Conservation (phyloP, 1,140 invertebrate genomes). For the Phortica variegata region DNA sequence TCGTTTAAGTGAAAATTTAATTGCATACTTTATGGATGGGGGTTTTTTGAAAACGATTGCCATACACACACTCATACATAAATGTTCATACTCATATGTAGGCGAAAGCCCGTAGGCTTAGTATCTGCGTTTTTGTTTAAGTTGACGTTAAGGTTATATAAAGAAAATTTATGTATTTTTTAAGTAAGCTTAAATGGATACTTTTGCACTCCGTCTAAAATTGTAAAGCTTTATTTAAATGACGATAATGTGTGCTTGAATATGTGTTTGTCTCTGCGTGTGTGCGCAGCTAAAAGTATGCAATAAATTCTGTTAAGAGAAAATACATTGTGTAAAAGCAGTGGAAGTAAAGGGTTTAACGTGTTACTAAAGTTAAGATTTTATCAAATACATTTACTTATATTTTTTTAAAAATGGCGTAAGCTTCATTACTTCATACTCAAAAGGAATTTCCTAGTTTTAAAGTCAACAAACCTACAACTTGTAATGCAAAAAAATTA, state of each 20-base stretch:
- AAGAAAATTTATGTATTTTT: constrained; percentile 54
- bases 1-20: constrained; percentile 58
- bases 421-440: too few species aligned
- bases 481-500: neutral
- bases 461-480: neutral
- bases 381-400: neutral
- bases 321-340: constrained; percentile 16
- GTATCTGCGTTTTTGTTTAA: constrained; percentile 8
- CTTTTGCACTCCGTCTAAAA: neutral
- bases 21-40: constrained; percentile 57
- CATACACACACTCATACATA: too few species aligned
- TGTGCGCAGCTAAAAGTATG: constrained; percentile 37
- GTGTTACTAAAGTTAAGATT: too few species aligned
- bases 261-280: too few species aligned
- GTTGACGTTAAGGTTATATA: constrained; percentile 29
- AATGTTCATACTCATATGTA: too few species aligned
- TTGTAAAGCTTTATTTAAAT: constrained; percentile 42
- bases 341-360: too few species aligned
- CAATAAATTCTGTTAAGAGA: constrained; percentile 32
- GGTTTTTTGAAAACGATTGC: constrained; percentile 15
- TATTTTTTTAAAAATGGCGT: neutral
- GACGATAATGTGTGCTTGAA: constrained; percentile 24
- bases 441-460: too few species aligned
- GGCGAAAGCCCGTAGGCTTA: constrained; percentile 25
- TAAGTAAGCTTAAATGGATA: constrained; percentile 41